These are phyloP conservation scores for Pipistrellus nathusii DNA, from an alignment of 2,797 vertebrate genomes.

Conservation along the genomic window DNA sequence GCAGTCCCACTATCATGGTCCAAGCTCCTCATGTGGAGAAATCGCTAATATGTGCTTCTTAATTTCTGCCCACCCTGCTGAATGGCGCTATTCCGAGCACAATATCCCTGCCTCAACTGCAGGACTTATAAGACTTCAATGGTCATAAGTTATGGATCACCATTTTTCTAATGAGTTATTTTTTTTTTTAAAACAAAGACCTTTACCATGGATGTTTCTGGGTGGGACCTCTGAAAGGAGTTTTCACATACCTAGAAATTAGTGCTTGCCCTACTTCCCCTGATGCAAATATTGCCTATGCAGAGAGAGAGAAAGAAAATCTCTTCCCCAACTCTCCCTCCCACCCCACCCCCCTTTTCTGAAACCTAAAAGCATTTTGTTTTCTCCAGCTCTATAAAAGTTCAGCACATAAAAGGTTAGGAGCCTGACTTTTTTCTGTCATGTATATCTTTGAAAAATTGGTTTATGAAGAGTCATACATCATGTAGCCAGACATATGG, in stretches of 20 bases:
- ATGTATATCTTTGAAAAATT: constrained; percentile 91
- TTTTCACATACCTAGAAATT: constrained; percentile 72
- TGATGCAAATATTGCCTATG: constrained; percentile 78
- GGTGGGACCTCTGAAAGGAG: background rate
- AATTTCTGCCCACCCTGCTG: background rate
- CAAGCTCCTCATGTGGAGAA: background rate
- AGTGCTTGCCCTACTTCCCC: constrained; percentile 57
- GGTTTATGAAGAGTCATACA: constrained; percentile 90
- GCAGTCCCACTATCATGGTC: background rate
- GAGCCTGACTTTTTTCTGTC: constrained; percentile 87
- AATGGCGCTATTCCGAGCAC: constrained; percentile 48
- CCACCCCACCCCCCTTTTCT: constrained; percentile 43
- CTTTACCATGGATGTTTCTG: constrained; percentile 51
- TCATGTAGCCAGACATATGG: constrained; percentile 90
- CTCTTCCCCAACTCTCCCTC: background rate
- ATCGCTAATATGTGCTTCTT: background rate
- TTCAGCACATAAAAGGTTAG: constrained; percentile 89
- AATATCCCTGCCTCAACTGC: background rate
- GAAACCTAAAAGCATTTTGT: constrained; percentile 86
- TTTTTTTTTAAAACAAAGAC: constrained; percentile 23
- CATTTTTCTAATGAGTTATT: constrained; percentile 56
- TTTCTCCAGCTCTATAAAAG: constrained; percentile 88
- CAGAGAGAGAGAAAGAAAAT: constrained; percentile 78
- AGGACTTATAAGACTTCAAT: constrained; percentile 26
- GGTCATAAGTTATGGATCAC: constrained; percentile 58